These are phyloP conservation scores for Poicephalus gulielmi DNA, from an alignment of 2,113 vertebrate genomes.

Conservation along the genomic window DNA sequence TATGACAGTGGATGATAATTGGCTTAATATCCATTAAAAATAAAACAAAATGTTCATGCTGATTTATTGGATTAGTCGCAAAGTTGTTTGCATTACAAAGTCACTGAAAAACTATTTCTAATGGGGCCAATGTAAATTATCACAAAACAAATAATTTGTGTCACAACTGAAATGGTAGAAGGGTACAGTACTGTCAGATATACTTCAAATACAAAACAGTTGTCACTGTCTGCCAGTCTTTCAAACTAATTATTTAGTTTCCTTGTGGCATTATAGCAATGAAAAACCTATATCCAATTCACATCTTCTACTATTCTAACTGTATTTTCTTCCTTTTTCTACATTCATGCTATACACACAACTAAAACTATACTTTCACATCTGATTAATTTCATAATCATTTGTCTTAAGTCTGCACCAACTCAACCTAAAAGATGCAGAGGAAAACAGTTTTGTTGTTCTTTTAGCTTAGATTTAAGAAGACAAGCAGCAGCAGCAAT, in stretches of 20 bases:
- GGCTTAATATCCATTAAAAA: not conserved
- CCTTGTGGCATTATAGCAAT: not conserved
- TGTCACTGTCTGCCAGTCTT: not conserved
- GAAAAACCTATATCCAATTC: not conserved
- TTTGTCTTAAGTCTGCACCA: not conserved
- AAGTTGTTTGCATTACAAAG: not conserved
- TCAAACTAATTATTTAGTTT: not conserved
- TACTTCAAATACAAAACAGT: not conserved
- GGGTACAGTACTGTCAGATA: not conserved
- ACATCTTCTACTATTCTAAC: not conserved
- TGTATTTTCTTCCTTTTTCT: not conserved
- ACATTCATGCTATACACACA: not conserved
- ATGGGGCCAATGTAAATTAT: not conserved
- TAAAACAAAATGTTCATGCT: not conserved
- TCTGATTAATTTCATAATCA: slow-evolving; percentile 17
- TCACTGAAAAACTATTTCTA: not conserved
- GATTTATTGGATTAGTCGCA: not conserved
- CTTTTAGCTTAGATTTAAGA: slow-evolving; percentile 6
- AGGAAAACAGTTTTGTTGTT: slow-evolving; percentile 4
- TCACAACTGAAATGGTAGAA: not conserved
- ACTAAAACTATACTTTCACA: slow-evolving; percentile 18
- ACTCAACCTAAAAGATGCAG: not conserved
- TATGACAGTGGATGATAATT: not conserved
- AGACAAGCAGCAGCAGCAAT: slow-evolving; percentile 8
- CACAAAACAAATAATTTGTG: not conserved